Percentiles rank a stretch among this genome's conserved stretches.
These are phyloP conservation scores for Bombylius discolor DNA, from an alignment of 2,888 invertebrate genomes.

Conservation along the genomic window DNA sequence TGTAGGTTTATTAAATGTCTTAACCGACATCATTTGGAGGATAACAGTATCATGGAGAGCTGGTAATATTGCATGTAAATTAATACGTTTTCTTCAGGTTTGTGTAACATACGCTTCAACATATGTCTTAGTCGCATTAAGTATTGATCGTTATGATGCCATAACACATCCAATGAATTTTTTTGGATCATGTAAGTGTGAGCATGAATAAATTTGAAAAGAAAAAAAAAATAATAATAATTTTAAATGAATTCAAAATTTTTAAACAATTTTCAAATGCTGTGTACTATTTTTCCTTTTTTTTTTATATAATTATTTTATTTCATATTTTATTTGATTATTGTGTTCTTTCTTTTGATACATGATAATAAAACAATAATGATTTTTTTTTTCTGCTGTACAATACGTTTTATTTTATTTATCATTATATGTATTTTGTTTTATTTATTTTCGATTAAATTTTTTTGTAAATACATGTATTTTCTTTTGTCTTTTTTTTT, in stretches of 20 bases:
- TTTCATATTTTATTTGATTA: too few species aligned
- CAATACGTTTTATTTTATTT: too few species aligned
- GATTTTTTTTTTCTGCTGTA: too few species aligned
- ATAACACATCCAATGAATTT: conserved; percentile 93
- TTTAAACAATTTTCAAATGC: too few species aligned
- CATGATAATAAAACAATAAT: too few species aligned
- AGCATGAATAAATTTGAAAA: conserved; percentile 38
- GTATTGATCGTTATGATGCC: conserved; percentile 86
- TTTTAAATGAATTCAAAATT: too few species aligned
- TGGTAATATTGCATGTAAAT: conserved; percentile 77
- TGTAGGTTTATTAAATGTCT: conserved; percentile 76
- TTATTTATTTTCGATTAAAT: too few species aligned
- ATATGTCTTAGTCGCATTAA: conserved; percentile 81
- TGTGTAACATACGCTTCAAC: conserved; percentile 87
- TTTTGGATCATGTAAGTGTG: conserved; percentile 89
- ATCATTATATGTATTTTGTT: too few species aligned
- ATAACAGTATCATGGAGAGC: conserved; percentile 82
- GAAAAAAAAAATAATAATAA: not conserved
- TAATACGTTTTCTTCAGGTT: conserved; percentile 72
- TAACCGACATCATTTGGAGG: conserved; percentile 81
- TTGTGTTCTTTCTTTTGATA: too few species aligned
- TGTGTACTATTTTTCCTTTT: not conserved
- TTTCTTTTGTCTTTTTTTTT: too few species aligned
- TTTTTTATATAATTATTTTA: too few species aligned
- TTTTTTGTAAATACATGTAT: too few species aligned